Conservation (phyloP, 2,113 vertebrate genomes). For the Ctenodactylus gundi region DNA sequence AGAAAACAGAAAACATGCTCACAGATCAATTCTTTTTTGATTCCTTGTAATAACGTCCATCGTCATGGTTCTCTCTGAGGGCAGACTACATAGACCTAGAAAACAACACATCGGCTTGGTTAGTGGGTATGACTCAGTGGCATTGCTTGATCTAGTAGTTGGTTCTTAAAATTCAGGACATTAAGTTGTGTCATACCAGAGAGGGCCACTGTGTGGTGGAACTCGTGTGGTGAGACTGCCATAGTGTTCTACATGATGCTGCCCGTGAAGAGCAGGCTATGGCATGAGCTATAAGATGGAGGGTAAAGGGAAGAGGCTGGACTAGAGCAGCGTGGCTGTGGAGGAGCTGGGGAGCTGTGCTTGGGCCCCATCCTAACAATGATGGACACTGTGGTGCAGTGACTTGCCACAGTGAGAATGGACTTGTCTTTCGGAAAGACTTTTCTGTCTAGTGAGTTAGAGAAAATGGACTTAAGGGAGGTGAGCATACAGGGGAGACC, state of each 20-base stretch:
- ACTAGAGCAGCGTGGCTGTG: background rate
- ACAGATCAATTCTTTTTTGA: constrained; percentile 70
- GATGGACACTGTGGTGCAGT: background rate
- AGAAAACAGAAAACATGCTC: constrained; percentile 49
- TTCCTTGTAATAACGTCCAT: constrained; percentile 64
- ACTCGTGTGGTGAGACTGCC: too few relatives aligned
- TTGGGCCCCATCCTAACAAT: background rate
- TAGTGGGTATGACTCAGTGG: background rate
- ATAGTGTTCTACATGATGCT: background rate
- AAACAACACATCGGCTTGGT: constrained; percentile 21
- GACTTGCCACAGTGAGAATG: background rate
- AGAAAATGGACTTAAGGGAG: background rate
- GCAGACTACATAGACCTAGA: constrained; percentile 72
- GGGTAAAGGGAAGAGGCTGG: background rate
- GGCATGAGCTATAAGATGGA: background rate
- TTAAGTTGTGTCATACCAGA: background rate
- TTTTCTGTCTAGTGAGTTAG: background rate
- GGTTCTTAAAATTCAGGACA: background rate
- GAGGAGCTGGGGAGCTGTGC: background rate
- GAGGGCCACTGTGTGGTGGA: background rate
- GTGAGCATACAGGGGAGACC: background rate
- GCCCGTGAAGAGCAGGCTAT: background rate
- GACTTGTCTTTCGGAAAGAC: background rate
- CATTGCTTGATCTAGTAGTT: background rate
- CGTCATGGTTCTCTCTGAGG: constrained; percentile 64